Base-by-base conservation (phyloP, 2,797 vertebrate genomes). In the Lepilemur ruficaudatus region DNA sequence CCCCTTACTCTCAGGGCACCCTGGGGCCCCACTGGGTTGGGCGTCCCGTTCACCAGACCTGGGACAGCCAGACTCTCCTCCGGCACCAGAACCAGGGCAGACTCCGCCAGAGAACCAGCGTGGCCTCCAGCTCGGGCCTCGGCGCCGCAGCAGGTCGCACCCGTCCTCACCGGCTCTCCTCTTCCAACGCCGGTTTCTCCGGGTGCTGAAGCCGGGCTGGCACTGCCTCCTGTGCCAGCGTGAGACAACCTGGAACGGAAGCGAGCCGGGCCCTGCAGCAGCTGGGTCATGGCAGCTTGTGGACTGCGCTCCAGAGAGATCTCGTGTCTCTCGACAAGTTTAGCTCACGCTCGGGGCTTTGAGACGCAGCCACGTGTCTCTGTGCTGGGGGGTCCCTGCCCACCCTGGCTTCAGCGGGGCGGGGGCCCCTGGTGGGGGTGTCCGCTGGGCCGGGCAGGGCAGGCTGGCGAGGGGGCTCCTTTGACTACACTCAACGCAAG, bases 271-370 rank as follows among this genome's bases (percentile, higher is more conserved):
- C 96, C 96, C 97, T 91, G 97, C 97, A 93, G 97, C 98, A 97
- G 98, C 98, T 96, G 95, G 96, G 96, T 97, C 94, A 98, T 97
- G 97, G 95, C 97, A 97, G 96, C 97, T 96, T 88, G 93, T 98
- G 97, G 98, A 97, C 98, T 97, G 97, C 97, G 96, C 92, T 98
- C 90, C 97, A 98, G 98, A 97, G 97, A 79, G 97, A 97, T 2
- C 94, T 97, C 98, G 98, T 83, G 84, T 97, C 93, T 92, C 95
- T 95, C 92, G 98, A 97, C 95, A 81, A 95, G 92, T 92, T 98
- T 96, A 96, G 89, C 94, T 93, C 82, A 89, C 90, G 89, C 67
- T 93, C 46, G 5, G 67, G 96, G 95, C 93, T 94, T 52, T 94
- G 96, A 48, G 82, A 93, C 97, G 94, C 91, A 95, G 86, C 96